phyloP scores from a whole-genome alignment of 2,797 vertebrate genomes.

The Neomorphus geoffroyi region DNA sequence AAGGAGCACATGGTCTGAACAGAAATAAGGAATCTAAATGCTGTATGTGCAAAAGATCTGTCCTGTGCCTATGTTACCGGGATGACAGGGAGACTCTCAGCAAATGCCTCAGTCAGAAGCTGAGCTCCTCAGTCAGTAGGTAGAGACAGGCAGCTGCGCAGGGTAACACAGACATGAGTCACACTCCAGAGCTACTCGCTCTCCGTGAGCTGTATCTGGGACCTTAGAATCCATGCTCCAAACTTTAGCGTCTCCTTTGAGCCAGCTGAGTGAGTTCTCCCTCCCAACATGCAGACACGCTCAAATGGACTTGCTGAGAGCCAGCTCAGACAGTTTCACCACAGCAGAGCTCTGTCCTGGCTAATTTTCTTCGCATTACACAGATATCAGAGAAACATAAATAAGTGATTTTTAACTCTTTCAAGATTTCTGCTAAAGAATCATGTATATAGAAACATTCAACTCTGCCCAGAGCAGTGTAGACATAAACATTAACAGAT shows the following conservation, averaged over 20 bases:
- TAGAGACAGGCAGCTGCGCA: background rate
- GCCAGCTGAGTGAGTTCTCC: background rate
- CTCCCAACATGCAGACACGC: background rate
- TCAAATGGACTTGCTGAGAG: background rate
- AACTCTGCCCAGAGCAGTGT: background rate
- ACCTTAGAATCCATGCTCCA: background rate
- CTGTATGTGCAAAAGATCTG: rapidly evolving
- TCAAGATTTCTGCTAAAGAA: background rate
- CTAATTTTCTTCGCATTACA: background rate
- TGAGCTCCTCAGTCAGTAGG: background rate
- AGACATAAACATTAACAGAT: background rate
- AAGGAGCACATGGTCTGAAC: background rate
- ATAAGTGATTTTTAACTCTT: background rate
- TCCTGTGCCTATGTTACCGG: background rate
- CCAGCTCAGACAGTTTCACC: background rate
- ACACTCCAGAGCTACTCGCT: rapidly evolving
- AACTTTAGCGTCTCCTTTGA: background rate
- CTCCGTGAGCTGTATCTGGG: background rate
- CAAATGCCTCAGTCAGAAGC: rapidly evolving
- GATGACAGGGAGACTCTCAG: background rate
- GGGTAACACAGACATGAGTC: background rate
- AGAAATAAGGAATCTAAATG: background rate
- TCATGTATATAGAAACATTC: background rate
- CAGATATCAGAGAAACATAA: background rate
- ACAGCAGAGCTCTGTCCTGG: background rate